Conservation (phyloP, 2,113 vertebrate species). For the Hippopotamus amphibius region DNA sequence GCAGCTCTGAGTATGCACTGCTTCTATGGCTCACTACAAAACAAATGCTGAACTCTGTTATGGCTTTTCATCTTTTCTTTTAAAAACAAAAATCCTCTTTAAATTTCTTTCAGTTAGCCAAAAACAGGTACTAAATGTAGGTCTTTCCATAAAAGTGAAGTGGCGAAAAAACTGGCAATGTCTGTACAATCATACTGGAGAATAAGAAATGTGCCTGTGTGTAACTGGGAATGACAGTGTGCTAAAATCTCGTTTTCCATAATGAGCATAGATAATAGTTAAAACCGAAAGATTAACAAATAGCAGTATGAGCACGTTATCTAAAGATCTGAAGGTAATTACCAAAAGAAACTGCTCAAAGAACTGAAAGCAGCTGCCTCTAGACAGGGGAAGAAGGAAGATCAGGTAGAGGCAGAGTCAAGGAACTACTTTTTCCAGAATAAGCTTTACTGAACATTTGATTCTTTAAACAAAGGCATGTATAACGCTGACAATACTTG, state of each 20-base stretch:
- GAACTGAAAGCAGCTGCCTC: not conserved
- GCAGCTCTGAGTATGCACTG: no score
- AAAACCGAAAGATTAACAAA: slow-evolving; percentile 11
- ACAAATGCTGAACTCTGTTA: no score
- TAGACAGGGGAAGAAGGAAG: not conserved
- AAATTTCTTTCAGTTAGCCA: no score
- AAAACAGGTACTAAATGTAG: no score
- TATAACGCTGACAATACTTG: not conserved
- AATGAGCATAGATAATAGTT: not conserved
- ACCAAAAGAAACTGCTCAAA: slow-evolving; percentile 23
- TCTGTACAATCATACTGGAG: not conserved
- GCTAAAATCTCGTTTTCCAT: not conserved
- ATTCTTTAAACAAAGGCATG: not conserved
- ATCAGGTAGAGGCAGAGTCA: not conserved
- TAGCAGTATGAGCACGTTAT: not conserved
- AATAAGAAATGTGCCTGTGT: not conserved
- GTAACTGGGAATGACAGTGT: not conserved
- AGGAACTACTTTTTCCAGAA: slow-evolving; percentile 1
- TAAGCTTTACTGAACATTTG: slow-evolving; percentile 2
- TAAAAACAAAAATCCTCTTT: no score
- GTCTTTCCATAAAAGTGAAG: no score
- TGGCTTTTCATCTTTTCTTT: no score
- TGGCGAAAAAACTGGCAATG: no score
- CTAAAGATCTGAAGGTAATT: slow-evolving; percentile 14
- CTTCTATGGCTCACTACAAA: no score